Conservation (phyloP, 1,140 invertebrate genomes). For the Drosophila setifemur region DNA sequence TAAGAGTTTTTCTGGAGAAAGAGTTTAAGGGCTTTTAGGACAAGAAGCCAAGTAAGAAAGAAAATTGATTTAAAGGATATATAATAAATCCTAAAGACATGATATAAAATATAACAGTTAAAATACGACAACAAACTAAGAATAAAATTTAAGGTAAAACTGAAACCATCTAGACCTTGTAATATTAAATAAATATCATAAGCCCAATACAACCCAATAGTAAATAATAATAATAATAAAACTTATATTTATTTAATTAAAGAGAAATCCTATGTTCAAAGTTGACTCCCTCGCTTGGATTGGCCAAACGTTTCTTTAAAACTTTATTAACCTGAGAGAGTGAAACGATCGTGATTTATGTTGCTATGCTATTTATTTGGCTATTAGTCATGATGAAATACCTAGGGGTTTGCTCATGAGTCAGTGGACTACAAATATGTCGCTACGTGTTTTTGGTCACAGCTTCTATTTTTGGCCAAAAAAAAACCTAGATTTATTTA, state of each 20-base stretch:
- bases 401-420: conserved; percentile 7
- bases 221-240: not conserved
- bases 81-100: no score
- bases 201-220: no score
- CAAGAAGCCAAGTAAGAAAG: no score
- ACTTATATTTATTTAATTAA: not conserved
- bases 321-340: not conserved
- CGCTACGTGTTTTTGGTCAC: not conserved
- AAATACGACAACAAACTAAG: no score
- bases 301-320: not conserved
- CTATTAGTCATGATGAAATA: conserved; percentile 17
- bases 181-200: no score
- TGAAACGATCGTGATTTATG: conserved; percentile 47
- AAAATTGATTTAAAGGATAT: no score
- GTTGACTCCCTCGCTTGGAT: not conserved
- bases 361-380: conserved; percentile 29
- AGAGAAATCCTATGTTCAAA: not conserved
- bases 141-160: no score
- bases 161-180: no score
- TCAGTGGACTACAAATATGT: not conserved
- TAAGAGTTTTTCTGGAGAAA: no score
- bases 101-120: no score
- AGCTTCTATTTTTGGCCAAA: not conserved
- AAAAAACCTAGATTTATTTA: not conserved
- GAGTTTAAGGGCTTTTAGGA: no score